Percentiles rank a stretch among this genome's conserved stretches.
phyloP scores from a whole-genome alignment of 2,888 invertebrate genomes.

The Uropetala carovei region DNA sequence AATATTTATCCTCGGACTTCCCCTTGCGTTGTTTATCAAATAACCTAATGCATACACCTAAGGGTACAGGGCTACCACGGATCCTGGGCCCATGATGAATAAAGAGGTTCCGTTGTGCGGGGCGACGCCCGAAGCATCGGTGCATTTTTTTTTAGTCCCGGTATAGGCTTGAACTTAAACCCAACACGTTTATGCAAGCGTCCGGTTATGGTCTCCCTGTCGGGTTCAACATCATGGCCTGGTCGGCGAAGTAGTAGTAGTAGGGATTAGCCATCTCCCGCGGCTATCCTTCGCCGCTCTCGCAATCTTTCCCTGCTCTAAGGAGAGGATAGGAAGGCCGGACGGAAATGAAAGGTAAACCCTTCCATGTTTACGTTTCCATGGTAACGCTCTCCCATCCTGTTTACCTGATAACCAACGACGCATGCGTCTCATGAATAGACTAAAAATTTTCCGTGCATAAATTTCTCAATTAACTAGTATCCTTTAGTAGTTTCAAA shows the following conservation, averaged over 20 bases:
- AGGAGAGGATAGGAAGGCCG: background rate
- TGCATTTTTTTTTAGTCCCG: background rate
- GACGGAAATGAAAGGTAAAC: constrained; percentile 19
- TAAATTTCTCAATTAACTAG: background rate
- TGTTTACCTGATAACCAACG: background rate
- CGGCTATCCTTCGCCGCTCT: background rate
- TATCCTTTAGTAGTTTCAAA: background rate
- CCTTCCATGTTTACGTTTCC: constrained; percentile 14
- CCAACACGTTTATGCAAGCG: constrained; percentile 2
- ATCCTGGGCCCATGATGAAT: background rate
- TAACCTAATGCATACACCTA: constrained; percentile 20
- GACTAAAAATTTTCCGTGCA: background rate
- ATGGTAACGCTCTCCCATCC: background rate
- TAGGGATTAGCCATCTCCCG: background rate
- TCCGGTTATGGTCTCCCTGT: background rate
- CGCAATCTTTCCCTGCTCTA: background rate
- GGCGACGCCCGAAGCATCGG: background rate
- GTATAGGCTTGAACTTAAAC: background rate
- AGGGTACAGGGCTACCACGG: background rate
- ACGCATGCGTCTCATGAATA: background rate
- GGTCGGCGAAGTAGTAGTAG: background rate
- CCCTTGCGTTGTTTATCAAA: background rate
- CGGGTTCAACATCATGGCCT: background rate
- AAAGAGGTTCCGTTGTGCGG: background rate
- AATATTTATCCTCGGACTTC: background rate